These are phyloP conservation scores for Drosophila arawakana DNA, from an alignment of 1,140 invertebrate species.

Conservation along the genomic window DNA sequence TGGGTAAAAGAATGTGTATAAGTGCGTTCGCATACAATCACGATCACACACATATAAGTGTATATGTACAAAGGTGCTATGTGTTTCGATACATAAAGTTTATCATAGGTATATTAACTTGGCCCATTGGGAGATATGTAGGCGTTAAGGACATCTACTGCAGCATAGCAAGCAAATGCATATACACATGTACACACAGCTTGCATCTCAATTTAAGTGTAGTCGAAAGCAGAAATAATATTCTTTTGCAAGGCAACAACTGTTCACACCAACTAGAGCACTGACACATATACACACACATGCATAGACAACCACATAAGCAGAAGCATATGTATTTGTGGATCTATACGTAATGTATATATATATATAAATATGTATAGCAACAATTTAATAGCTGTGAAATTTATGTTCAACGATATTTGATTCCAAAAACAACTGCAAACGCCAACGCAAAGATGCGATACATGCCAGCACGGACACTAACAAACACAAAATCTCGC, in stretches of 20 bases:
- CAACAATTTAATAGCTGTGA: conserved; percentile 70
- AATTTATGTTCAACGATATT: conserved; percentile 81
- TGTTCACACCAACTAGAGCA: conserved; percentile 4
- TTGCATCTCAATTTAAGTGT: conserved; percentile 23
- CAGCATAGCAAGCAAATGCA: not conserved
- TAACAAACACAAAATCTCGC: conserved; percentile 8
- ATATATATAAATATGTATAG: conserved; percentile 15
- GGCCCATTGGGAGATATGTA: conserved; percentile 6
- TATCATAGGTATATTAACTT: not conserved
- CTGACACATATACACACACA: conserved; percentile 24
- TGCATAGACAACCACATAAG: conserved; percentile 30
- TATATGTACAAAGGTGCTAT: conserved; percentile 10
- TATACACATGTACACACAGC: conserved; percentile 6
- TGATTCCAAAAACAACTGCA: conserved; percentile 80
- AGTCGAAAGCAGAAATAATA: conserved; percentile 23
- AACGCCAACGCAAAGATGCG: conserved; percentile 56
- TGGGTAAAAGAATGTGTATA: no score
- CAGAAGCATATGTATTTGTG: conserved; percentile 31
- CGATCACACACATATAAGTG: not conserved
- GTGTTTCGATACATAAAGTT: conserved; percentile 21
- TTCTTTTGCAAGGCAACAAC: conserved; percentile 23
- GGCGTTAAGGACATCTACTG: conserved; percentile 41
- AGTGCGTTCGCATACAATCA: no score
- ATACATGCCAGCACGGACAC: conserved; percentile 43
- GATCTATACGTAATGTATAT: conserved; percentile 8